These are phyloP conservation scores for Lacerta viridis DNA, from an alignment of 2,797 vertebrate genomes.

Conservation along the genomic window DNA sequence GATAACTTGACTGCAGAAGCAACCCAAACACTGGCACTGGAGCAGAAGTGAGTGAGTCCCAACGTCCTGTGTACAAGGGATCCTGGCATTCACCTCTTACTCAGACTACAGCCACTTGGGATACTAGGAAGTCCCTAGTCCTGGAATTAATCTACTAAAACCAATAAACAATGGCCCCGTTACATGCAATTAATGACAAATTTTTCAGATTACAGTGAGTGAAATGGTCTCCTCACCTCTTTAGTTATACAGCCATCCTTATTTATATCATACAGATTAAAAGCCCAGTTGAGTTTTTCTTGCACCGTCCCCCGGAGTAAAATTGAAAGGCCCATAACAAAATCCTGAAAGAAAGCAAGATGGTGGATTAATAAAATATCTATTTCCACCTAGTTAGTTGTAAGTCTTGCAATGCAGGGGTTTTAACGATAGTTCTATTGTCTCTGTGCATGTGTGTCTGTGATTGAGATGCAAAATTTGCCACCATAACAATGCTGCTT, in stretches of 20 bases:
- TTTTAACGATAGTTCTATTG: too few species aligned
- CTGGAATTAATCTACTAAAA: not conserved
- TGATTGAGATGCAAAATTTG: constrained; percentile 3
- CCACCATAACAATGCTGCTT: not conserved
- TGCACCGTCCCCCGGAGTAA: constrained; percentile 94
- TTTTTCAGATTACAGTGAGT: constrained; percentile 6
- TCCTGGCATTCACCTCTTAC: not conserved
- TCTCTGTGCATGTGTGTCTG: too few species aligned
- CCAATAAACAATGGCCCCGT: too few species aligned
- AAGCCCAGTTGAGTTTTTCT: constrained; percentile 99
- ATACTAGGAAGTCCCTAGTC: not conserved
- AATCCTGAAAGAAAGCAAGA: constrained; percentile 85
- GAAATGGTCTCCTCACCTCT: constrained; percentile 85
- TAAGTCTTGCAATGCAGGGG: too few species aligned
- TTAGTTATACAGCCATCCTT: constrained; percentile 99
- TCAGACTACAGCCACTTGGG: not conserved
- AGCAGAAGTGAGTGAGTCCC: not conserved
- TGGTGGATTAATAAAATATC: not conserved
- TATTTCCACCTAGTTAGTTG: too few species aligned
- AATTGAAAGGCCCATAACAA: constrained; percentile 98
- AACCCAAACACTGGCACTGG: not conserved
- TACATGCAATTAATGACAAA: not conserved
- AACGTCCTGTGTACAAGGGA: not conserved
- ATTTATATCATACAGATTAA: constrained; percentile 99
- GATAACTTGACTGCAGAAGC: not conserved